Conservation (phyloP, 2,797 vertebrate species). For the Caiman crocodilus region DNA sequence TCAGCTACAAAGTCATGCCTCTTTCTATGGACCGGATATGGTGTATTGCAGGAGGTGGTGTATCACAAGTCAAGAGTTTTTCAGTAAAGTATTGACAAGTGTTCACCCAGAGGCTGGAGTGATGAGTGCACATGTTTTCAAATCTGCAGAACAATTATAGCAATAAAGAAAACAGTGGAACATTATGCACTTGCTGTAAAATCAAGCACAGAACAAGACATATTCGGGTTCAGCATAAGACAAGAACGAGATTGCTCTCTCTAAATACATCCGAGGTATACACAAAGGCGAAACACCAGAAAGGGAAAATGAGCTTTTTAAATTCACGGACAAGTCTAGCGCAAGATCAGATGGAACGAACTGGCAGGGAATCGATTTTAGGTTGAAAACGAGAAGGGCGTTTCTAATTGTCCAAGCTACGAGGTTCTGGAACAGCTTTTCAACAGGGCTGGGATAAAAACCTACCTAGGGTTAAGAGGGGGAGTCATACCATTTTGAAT, state of each 20-base stretch:
- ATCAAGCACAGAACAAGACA: not conserved
- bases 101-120: not conserved
- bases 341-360: conserved; percentile 18
- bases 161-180: not conserved
- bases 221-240: not conserved
- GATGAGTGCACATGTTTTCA: not conserved
- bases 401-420: not conserved
- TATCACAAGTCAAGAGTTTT: not conserved
- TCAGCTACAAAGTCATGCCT: not conserved
- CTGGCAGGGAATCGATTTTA: not conserved
- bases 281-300: not conserved
- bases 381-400: conserved; percentile 17
- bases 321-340: conserved; percentile 58
- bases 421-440: not conserved
- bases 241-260: not conserved
- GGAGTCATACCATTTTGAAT: not conserved
- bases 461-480: not conserved
- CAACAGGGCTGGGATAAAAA: not conserved
- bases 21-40: not conserved
- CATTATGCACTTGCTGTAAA: conserved; percentile 20
- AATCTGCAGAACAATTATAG: conserved; percentile 13
- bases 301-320: conserved; percentile 17
- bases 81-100: not conserved
- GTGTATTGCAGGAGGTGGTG: not conserved
- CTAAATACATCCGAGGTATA: not conserved